Evolutionary conservation across 2,797 vertebrate species (phyloP).

Genomic region (Pogoniulus pusillus): DNA sequence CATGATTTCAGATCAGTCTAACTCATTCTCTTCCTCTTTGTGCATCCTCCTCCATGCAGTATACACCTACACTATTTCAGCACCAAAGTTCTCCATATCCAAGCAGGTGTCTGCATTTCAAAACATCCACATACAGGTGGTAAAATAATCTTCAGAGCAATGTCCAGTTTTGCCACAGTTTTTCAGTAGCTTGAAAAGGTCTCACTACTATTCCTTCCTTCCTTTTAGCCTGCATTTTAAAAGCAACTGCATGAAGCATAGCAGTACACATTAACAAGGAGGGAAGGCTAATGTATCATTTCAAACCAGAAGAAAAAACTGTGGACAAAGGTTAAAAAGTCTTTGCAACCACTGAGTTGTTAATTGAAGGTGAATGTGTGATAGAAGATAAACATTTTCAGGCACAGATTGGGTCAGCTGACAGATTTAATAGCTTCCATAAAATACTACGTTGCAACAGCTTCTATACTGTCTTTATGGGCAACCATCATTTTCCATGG

Average conservation of each 20-base stretch:
- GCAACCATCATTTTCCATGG: background rate
- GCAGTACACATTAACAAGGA: background rate
- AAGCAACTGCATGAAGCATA: background rate
- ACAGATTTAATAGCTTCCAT: conserved; percentile 11
- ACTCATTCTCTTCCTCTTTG: background rate
- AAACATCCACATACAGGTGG: background rate
- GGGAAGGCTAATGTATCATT: background rate
- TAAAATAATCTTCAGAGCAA: background rate
- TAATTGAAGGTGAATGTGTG: conserved; percentile 1
- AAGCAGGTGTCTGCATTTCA: background rate
- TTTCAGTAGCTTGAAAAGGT: background rate
- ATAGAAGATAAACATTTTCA: conserved; percentile 17
- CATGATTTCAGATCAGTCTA: background rate
- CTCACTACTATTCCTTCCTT: background rate
- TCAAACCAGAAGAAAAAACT: background rate
- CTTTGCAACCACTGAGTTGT: background rate
- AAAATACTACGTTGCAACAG: conserved; percentile 20
- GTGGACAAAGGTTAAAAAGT: background rate
- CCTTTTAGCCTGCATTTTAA: background rate
- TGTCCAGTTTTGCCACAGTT: background rate
- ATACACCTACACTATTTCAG: background rate
- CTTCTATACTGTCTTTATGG: conserved; percentile 9
- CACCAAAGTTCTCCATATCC: background rate
- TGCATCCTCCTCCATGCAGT: background rate
- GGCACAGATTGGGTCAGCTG: background rate